Conservation (phyloP, 2,113 vertebrate genomes). For the Nyctibius bracteatus region DNA sequence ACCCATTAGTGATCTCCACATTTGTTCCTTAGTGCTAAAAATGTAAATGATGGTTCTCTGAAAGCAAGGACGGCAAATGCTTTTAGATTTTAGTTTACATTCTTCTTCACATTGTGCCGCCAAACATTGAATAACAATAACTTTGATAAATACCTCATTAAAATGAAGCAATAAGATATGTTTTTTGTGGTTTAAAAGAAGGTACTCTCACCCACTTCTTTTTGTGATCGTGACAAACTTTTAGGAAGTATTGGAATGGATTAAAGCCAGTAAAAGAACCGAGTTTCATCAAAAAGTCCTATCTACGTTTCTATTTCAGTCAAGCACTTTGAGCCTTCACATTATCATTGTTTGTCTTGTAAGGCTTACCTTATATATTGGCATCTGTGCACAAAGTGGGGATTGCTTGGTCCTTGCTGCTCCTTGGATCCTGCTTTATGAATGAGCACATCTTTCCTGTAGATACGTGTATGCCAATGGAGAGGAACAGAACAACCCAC, state of each 20-base stretch:
- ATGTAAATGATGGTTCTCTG: not conserved
- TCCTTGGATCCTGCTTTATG: not conserved
- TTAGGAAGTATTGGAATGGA: not conserved
- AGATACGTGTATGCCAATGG: accelerated
- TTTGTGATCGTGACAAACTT: not conserved
- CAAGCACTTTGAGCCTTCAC: not conserved
- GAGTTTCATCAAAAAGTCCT: not conserved
- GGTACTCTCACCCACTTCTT: not conserved
- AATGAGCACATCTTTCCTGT: not conserved
- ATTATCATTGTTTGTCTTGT: not conserved
- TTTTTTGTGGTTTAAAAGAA: not conserved
- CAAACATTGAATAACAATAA: not conserved
- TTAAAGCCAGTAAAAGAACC: not conserved
- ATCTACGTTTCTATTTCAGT: not conserved
- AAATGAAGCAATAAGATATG: not conserved
- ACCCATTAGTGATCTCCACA: not conserved
- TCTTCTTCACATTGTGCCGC: not conserved
- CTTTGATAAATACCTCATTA: not conserved
- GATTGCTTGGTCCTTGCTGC: not conserved
- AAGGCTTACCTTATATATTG: not conserved
- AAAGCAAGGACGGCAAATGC: not conserved
- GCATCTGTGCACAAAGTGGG: not conserved
- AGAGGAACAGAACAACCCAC: not conserved
- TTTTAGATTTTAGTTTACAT: not conserved
- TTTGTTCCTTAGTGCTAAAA: not conserved